Evolutionary conservation across 2,888 invertebrate species (phyloP).

Genomic region (Caenorhabditis zanzibari): DNA sequence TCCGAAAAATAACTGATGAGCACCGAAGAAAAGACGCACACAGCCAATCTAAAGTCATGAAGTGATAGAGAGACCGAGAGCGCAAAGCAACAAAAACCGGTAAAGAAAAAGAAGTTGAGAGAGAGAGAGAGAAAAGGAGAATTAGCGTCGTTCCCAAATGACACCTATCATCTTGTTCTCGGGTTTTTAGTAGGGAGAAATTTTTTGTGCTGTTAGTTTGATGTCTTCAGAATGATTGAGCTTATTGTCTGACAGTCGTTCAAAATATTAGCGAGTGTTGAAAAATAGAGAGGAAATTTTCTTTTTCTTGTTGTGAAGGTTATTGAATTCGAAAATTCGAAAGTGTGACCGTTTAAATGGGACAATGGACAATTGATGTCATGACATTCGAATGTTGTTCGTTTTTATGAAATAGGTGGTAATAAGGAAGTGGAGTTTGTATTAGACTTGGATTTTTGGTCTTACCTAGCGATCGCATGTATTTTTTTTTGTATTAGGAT

Average conservation of each 20-base stretch:
- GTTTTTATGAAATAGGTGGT: too few relatives aligned
- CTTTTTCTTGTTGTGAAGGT: too few relatives aligned
- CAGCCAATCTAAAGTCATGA: slow-evolving; percentile 5
- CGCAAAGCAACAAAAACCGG: slow-evolving; percentile 37
- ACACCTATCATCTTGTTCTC: slow-evolving; percentile 4
- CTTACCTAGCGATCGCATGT: too few relatives aligned
- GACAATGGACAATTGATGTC: too few relatives aligned
- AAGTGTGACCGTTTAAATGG: too few relatives aligned
- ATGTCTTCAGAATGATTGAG: slow-evolving; percentile 2
- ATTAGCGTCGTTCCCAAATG: slow-evolving; percentile 18
- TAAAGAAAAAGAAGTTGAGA: slow-evolving; percentile 9
- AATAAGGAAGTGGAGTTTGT: too few relatives aligned
- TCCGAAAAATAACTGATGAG: slow-evolving; percentile 60
- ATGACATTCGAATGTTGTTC: too few relatives aligned
- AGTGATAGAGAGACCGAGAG: slow-evolving; percentile 21
- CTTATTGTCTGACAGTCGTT: neutral
- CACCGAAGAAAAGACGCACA: slow-evolving; percentile 24
- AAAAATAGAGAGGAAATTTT: too few relatives aligned
- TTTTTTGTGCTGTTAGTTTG: slow-evolving; percentile 3
- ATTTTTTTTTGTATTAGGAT: too few relatives aligned
- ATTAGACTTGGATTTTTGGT: too few relatives aligned
- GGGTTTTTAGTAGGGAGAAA: neutral
- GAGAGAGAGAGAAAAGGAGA: neutral
- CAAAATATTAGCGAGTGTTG: too few relatives aligned
- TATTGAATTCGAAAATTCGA: too few relatives aligned